These are phyloP conservation scores for Helicoverpa zea DNA, from an alignment of 1,140 invertebrate genomes.

Conservation along the genomic window DNA sequence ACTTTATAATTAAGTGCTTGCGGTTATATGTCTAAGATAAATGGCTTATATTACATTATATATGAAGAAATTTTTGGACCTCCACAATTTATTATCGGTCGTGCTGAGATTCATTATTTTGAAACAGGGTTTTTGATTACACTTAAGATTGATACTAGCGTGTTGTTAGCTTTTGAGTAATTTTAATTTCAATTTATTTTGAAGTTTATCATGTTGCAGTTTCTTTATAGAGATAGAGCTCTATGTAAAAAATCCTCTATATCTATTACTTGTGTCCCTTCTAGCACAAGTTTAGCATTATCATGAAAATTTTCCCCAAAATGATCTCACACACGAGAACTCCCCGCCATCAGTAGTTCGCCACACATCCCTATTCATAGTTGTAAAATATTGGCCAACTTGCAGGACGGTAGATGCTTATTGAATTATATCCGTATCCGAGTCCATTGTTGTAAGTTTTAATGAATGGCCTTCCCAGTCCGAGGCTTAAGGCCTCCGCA, in stretches of 20 bases:
- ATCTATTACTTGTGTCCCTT: too few relatives aligned
- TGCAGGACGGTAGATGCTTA: conserved; percentile 63
- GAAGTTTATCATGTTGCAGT: too few relatives aligned
- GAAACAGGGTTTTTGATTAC: not conserved
- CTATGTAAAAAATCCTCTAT: too few relatives aligned
- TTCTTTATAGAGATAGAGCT: too few relatives aligned
- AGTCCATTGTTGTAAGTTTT: conserved; percentile 72
- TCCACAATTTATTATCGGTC: not conserved
- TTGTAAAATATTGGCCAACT: conserved; percentile 70
- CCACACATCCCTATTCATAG: conserved; percentile 51
- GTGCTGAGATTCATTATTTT: not conserved
- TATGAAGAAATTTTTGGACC: not conserved
- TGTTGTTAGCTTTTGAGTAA: too few relatives aligned
- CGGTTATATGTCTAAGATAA: not conserved
- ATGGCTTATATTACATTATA: not conserved
- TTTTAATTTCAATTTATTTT: too few relatives aligned
- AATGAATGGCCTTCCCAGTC: conserved; percentile 65
- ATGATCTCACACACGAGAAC: not conserved
- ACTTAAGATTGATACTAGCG: too few relatives aligned
- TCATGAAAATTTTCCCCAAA: too few relatives aligned
- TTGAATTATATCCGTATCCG: conserved; percentile 74
- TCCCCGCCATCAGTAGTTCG: not conserved
- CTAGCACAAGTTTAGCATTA: too few relatives aligned
- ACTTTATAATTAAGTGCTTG: not conserved
- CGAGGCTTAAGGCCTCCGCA: conserved; percentile 46